phyloP scores from a whole-genome alignment of 2,888 invertebrate species.

The Leptinotarsa tumamoca region DNA sequence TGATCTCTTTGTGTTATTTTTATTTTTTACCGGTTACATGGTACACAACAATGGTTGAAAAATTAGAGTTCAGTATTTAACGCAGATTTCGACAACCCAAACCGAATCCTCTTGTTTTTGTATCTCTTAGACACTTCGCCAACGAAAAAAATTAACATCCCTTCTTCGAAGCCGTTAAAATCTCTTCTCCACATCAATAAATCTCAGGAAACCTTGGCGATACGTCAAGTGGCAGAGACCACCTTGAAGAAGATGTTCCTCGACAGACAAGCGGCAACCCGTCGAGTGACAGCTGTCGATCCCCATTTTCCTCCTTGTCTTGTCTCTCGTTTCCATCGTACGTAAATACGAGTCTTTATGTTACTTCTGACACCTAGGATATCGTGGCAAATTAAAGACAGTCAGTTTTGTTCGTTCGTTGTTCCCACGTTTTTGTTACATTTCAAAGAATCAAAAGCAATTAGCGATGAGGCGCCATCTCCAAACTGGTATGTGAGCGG shows the following conservation, averaged over 20 bases:
- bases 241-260: slow-evolving; percentile 62
- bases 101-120: neutral
- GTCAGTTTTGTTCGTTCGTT: slow-evolving; percentile 1
- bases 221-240: slow-evolving; percentile 54
- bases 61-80: neutral
- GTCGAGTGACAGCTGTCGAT: slow-evolving; percentile 62
- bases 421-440: slow-evolving; percentile 13
- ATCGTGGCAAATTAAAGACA: slow-evolving; percentile 12
- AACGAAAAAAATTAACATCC: slow-evolving; percentile 40
- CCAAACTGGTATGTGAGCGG: neutral
- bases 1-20: neutral
- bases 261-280: slow-evolving; percentile 59
- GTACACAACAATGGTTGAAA: too few relatives aligned
- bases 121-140: slow-evolving; percentile 29
- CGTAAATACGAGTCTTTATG: slow-evolving; percentile 15
- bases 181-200: slow-evolving; percentile 39
- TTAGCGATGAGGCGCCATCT: neutral
- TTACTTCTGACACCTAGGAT: slow-evolving; percentile 21
- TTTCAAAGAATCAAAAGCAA: neutral
- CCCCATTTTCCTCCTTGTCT: slow-evolving; percentile 30
- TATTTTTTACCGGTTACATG: neutral
- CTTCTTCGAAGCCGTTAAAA: slow-evolving; percentile 45
- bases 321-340: slow-evolving; percentile 22
- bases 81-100: neutral
- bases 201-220: slow-evolving; percentile 41